These are phyloP conservation scores for Copidosoma aretas DNA, from an alignment of 2,888 invertebrate species.

Conservation along the genomic window DNA sequence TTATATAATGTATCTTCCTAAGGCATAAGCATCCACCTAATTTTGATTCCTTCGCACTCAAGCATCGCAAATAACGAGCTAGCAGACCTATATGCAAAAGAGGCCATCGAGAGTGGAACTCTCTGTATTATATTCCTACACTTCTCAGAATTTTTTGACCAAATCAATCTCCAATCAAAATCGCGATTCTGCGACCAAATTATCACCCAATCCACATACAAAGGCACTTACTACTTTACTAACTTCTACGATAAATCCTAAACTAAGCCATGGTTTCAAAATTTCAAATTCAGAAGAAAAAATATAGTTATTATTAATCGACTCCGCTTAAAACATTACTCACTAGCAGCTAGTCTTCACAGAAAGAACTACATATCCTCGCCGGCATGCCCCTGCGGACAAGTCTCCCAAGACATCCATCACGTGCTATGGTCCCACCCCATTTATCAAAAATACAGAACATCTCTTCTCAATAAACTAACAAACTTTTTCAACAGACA, in stretches of 20 bases:
- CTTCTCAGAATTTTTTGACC: neutral
- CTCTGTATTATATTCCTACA: neutral
- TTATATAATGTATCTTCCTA: too few relatives aligned
- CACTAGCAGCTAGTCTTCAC: neutral
- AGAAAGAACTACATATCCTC: neutral
- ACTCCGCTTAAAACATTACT: neutral
- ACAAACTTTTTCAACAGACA: neutral
- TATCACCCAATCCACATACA: neutral
- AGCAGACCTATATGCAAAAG: conserved; percentile 1
- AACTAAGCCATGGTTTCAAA: conserved; percentile 3
- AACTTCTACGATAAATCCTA: neutral
- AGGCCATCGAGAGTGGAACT: neutral
- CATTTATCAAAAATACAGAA: neutral
- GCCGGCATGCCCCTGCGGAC: neutral
- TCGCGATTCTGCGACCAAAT: too few relatives aligned
- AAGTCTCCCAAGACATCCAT: neutral
- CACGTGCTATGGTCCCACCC: neutral
- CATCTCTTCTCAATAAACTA: neutral
- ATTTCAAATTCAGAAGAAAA: neutral
- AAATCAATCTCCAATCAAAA: neutral
- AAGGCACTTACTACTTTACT: neutral
- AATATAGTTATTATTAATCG: neutral
- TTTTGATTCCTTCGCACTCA: neutral
- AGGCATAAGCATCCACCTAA: neutral
- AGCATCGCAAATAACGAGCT: neutral